Evolutionary conservation across 37 sponge, comb jelly and placozoan genomes (phyloP).

Genomic region (Dysidea cf. avara): DNA sequence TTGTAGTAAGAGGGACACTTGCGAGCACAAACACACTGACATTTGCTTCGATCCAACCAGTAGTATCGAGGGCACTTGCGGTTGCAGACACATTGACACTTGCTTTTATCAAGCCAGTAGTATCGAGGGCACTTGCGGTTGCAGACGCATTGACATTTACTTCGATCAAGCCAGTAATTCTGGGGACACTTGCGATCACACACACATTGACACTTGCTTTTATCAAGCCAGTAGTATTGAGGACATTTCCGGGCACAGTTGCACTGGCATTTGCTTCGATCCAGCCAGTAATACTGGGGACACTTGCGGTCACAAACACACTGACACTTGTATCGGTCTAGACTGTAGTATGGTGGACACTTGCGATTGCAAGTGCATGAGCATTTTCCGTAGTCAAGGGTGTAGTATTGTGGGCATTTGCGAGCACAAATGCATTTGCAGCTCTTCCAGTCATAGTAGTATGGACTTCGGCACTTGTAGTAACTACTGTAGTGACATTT

Average conservation of each 20-base stretch:
- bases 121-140: too few relatives aligned
- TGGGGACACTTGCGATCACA: not conserved
- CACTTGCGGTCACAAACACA: conserved; percentile 2
- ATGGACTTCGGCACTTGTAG: too few relatives aligned
- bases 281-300: not conserved
- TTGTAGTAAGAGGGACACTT: conserved; percentile 1
- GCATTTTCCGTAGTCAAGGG: not conserved
- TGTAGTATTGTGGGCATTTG: not conserved
- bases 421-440: not conserved
- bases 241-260: not conserved
- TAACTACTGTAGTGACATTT: too few relatives aligned
- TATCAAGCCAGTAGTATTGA: not conserved
- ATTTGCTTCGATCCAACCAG: not conserved
- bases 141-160: too few relatives aligned
- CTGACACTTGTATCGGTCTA: not conserved
- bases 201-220: too few relatives aligned
- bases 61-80: not conserved
- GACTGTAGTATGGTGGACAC: conserved; percentile 1
- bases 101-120: not conserved
- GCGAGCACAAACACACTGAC: not conserved
- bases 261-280: not conserved
- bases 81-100: conserved; percentile 1
- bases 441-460: too few relatives aligned
- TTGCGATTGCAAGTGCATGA: not conserved
- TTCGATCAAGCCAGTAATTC: not conserved